A percentile compares a stretch with the other conserved stretches of the same genome.
Evolutionary conservation across 1,140 invertebrate species (phyloP).

Genomic region (Dreissena polymorpha): DNA sequence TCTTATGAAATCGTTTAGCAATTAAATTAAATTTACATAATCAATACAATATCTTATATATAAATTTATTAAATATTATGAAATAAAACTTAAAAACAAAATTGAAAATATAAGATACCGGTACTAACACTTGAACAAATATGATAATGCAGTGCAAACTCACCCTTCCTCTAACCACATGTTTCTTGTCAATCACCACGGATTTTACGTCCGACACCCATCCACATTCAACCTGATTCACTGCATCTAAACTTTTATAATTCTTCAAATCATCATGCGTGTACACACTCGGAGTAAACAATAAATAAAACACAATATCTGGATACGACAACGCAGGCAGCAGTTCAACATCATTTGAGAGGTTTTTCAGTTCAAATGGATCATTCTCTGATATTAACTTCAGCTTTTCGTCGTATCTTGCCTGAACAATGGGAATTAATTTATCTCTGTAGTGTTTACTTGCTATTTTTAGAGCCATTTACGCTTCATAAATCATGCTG

Average conservation of each 20-base stretch:
- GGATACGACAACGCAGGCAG: slow-evolving; percentile 21
- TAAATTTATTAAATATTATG: no score
- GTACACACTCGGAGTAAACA: slow-evolving; percentile 51
- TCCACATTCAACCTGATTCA: slow-evolving; percentile 62
- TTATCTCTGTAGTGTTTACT: neutral
- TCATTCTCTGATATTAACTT: slow-evolving; percentile 14
- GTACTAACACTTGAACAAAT: no score
- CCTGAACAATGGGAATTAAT: neutral
- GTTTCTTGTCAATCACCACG: neutral
- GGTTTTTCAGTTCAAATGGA: slow-evolving; percentile 5
- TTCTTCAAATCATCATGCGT: slow-evolving; percentile 48
- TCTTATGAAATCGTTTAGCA: no score
- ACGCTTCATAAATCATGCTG: neutral
- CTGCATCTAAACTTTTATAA: slow-evolving; percentile 59
- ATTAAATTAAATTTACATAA: no score
- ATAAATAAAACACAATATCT: slow-evolving; percentile 54
- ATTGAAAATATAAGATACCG: no score
- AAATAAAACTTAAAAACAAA: no score
- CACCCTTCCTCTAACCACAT: slow-evolving; percentile 2
- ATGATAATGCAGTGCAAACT: no score
- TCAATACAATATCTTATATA: no score
- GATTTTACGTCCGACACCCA: slow-evolving; percentile 49
- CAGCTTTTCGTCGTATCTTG: no score
- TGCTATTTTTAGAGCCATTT: neutral
- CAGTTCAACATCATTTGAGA: neutral